phyloP scores from a whole-genome alignment of 2,888 invertebrate genomes.

The Ichneumoninae sp. region DNA sequence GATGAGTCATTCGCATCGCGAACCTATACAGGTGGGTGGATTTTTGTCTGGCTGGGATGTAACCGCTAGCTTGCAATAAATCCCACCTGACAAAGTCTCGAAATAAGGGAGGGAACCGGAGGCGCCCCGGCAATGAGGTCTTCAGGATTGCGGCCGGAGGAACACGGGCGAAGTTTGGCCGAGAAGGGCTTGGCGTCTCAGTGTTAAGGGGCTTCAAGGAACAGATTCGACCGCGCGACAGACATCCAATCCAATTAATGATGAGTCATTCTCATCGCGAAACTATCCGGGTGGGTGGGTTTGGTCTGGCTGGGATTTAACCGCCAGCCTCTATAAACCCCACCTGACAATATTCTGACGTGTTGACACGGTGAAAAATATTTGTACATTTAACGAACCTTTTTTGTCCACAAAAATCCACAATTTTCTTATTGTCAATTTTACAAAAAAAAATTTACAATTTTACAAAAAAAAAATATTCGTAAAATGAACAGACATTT shows the following conservation, averaged over 20 bases:
- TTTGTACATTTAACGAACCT: no score
- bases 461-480: no score
- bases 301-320: no score
- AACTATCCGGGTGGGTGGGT: background rate
- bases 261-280: constrained; percentile 77
- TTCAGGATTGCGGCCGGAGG: constrained; percentile 27
- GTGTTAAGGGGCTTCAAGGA: constrained; percentile 39
- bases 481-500: no score
- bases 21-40: constrained; percentile 35
- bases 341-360: no score
- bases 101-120: constrained; percentile 19
- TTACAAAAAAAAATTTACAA: no score
- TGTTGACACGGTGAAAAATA: no score
- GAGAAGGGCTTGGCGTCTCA: constrained; percentile 35
- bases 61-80: no score
- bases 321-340: no score
- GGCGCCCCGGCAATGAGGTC: background rate
- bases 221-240: background rate
- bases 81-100: background rate
- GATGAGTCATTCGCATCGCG: constrained; percentile 76
- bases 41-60: no score
- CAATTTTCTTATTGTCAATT: no score
- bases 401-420: no score
- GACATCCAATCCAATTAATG: constrained; percentile 59
- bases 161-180: constrained; percentile 35